A percentile compares a stretch with the other conserved stretches of the same genome.
phyloP scores from a whole-genome alignment of 1,140 invertebrate genomes.

The Brachionus plicatilis region DNA sequence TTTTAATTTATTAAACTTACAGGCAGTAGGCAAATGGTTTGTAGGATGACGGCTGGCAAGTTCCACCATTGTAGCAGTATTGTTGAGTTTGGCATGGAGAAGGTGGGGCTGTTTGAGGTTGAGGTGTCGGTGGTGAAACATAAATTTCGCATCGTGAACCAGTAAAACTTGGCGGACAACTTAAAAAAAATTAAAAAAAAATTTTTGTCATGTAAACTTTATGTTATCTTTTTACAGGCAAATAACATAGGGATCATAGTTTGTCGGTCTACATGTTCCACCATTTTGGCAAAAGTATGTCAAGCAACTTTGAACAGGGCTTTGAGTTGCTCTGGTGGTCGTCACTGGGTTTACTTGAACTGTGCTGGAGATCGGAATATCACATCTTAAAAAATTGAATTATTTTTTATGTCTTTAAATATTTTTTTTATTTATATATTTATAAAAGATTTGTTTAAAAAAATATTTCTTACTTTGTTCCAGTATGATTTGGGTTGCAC shows the following conservation, averaged over 20 bases:
- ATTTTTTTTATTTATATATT: background rate
- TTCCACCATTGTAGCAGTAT: conserved; percentile 10
- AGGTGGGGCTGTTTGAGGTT: background rate
- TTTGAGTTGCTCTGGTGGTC: background rate
- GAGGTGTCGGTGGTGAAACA: background rate
- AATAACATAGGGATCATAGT: background rate
- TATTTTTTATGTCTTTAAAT: background rate
- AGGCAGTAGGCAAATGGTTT: background rate
- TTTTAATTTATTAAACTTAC: background rate
- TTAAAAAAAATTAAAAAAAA: background rate
- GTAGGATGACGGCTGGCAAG: background rate
- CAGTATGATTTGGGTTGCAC: conserved; percentile 6
- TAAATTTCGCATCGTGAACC: background rate
- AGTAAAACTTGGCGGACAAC: background rate
- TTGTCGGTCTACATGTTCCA: background rate
- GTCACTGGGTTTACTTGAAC: background rate
- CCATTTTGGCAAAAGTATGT: conserved; percentile 14
- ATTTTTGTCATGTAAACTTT: too few relatives aligned
- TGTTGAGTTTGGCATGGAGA: conserved; percentile 7
- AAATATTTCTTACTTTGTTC: background rate
- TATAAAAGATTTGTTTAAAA: background rate
- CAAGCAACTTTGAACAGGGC: background rate
- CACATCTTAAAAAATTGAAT: background rate
- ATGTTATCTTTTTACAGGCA: background rate
- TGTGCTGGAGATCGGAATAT: background rate